Percentiles rank a stretch among this genome's conserved stretches.
These are phyloP conservation scores for Elgaria multicarinata DNA, from an alignment of 2,113 vertebrate species.

Conservation along the genomic window DNA sequence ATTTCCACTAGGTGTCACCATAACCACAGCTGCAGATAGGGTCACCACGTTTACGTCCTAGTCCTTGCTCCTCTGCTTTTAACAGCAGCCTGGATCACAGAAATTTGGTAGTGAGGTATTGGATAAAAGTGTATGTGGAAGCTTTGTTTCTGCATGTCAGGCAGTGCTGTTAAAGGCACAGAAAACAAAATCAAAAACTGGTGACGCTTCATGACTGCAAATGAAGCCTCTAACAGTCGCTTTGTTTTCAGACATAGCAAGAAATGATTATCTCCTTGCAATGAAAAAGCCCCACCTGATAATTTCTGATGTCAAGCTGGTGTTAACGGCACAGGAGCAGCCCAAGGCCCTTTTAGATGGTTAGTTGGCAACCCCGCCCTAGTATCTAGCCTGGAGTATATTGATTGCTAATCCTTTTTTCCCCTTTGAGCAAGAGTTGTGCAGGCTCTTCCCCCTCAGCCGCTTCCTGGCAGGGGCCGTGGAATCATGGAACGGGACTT, in stretches of 20 bases:
- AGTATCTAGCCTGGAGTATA: too few relatives aligned
- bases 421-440: neutral
- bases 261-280: too few relatives aligned
- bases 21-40: neutral
- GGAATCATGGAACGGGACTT: constrained; percentile 4
- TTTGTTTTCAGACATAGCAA: neutral
- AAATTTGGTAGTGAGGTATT: neutral
- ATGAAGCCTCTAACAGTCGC: too few relatives aligned
- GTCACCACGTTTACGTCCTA: neutral
- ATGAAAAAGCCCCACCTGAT: too few relatives aligned
- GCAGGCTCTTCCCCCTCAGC: neutral
- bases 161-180: neutral
- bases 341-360: neutral
- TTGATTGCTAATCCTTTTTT: neutral
- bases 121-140: too few relatives aligned
- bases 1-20: neutral
- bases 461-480: constrained; percentile 3
- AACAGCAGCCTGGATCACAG: neutral
- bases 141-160: neutral
- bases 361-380: neutral
- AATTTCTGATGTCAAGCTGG: neutral
- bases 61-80: neutral
- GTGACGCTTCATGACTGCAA: neutral
- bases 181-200: neutral
- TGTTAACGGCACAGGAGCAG: neutral